Conservation (phyloP, 2,113 vertebrate genomes). For the Sphaerodactylus townsendi region DNA sequence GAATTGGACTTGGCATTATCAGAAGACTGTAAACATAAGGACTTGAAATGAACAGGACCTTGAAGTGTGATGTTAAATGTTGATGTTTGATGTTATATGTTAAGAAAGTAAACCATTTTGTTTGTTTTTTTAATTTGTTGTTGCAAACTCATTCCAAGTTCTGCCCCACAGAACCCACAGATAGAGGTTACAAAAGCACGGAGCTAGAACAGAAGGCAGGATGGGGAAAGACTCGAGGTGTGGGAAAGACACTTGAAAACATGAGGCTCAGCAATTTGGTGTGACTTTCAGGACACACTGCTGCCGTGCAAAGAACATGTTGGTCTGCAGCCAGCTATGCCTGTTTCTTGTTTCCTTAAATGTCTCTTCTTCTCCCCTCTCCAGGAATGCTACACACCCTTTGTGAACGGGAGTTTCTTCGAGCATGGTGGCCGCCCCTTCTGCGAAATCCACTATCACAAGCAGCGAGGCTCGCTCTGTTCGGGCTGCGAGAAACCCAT, state of each 20-base stretch:
- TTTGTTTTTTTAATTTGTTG: too few species aligned
- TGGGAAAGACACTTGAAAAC: not conserved
- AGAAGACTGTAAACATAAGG: too few species aligned
- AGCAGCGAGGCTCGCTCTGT: constrained; percentile 86
- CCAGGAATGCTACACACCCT: constrained; percentile 88
- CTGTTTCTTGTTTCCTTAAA: not conserved
- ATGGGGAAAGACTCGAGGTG: not conserved
- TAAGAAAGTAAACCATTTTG: too few species aligned
- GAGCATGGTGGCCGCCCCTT: constrained; percentile 88
- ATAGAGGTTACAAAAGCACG: too few species aligned
- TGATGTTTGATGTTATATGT: too few species aligned
- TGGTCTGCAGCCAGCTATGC: rapidly evolving
- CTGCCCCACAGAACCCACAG: too few species aligned
- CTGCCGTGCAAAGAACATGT: not conserved
- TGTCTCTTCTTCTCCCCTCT: not conserved
- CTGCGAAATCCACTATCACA: constrained; percentile 91
- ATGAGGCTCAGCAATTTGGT: not conserved
- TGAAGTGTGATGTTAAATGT: too few species aligned
- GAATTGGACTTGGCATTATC: too few species aligned
- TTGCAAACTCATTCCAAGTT: too few species aligned
- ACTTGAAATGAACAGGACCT: too few species aligned
- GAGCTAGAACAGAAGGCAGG: not conserved
- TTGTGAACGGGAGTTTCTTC: constrained; percentile 90
- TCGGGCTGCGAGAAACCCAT: constrained; percentile 90
- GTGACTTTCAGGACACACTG: not conserved